phyloP scores from a whole-genome alignment of 2,113 vertebrate genomes.

The Albula goreensis region DNA sequence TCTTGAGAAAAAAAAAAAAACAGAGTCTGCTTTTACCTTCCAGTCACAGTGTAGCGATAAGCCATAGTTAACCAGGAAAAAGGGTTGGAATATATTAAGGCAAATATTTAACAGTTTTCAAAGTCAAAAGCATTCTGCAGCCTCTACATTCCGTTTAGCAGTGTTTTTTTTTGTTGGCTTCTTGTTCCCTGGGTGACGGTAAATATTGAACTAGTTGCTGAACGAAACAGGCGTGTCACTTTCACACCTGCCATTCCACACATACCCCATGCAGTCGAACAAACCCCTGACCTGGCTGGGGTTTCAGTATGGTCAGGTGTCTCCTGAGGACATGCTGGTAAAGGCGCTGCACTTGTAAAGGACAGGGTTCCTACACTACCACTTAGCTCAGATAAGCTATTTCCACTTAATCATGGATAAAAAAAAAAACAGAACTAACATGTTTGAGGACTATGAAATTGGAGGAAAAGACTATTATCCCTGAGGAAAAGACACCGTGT shows the following conservation, averaged over 20 bases:
- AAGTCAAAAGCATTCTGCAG: not conserved
- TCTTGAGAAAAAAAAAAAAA: not conserved
- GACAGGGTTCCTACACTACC: no score
- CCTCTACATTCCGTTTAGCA: not conserved
- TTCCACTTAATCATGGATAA: no score
- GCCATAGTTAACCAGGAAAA: not conserved
- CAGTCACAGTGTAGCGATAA: not conserved
- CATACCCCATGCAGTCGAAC: not conserved
- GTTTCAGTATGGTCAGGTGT: not conserved
- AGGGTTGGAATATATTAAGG: not conserved
- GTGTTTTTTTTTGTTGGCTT: not conserved
- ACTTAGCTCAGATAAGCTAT: no score
- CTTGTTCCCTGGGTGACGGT: constrained; percentile 9
- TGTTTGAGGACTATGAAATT: no score
- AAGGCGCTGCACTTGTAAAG: not conserved
- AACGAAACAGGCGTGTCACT: not conserved
- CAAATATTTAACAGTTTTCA: constrained; percentile 14
- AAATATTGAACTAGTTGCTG: constrained; percentile 12
- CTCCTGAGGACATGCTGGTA: not conserved
- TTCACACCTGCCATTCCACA: constrained; percentile 25
- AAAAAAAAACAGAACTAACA: no score
- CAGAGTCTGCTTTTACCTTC: no score
- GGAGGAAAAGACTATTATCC: no score
- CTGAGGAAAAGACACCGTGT: no score
- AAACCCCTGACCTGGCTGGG: not conserved